These are phyloP conservation scores for Hetaerina titia DNA, from an alignment of 2,888 invertebrate species.

Conservation along the genomic window DNA sequence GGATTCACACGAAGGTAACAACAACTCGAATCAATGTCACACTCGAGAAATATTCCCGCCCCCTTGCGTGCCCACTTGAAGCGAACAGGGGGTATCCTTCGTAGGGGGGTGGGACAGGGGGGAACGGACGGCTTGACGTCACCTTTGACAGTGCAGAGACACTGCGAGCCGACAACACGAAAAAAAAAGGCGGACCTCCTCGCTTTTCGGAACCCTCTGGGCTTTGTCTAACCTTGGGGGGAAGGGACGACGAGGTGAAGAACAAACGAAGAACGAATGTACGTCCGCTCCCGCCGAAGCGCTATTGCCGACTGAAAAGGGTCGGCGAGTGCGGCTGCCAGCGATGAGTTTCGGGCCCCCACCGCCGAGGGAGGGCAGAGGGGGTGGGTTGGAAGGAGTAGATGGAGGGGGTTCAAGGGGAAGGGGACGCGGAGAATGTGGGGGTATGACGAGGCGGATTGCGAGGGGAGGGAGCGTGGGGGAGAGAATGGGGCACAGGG, in stretches of 20 bases:
- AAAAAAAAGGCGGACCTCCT: not conserved
- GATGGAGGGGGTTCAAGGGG: not conserved
- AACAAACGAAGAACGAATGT: not conserved
- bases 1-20: too few species aligned
- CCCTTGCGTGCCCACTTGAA: too few species aligned
- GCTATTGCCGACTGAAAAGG: conserved; percentile 48
- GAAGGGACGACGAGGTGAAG: not conserved
- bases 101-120: too few species aligned
- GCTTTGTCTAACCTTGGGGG: too few species aligned
- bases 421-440: not conserved
- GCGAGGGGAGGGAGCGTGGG: too few species aligned
- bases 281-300: conserved; percentile 42
- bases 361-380: not conserved
- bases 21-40: too few species aligned
- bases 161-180: too few species aligned
- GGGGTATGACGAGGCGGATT: not conserved
- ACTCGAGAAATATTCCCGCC: too few species aligned
- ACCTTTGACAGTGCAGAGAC: not conserved
- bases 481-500: too few species aligned
- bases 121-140: not conserved
- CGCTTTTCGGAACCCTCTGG: not conserved
- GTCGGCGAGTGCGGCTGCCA: not conserved
- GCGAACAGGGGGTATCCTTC: too few species aligned
- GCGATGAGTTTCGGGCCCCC: not conserved
- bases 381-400: not conserved